A percentile compares a stretch with the other conserved stretches of the same genome.
Evolutionary conservation across 2,888 invertebrate genomes (phyloP).

Genomic region (Lamellibrachia columna): DNA sequence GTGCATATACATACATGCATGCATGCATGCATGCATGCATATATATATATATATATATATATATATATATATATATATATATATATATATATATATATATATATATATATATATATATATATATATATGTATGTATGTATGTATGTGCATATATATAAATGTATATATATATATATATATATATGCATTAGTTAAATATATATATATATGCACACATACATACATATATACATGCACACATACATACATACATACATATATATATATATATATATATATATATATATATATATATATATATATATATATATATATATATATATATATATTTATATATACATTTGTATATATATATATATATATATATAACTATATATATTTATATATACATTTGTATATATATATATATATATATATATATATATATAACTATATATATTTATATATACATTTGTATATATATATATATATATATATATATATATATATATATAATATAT

Average conservation of each 20-base stretch:
- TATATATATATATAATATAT: conserved; percentile 31
- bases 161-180: too few relatives aligned
- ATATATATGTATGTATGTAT: background rate
- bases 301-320: background rate
- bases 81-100: conserved; percentile 24
- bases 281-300: conserved; percentile 31
- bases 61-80: conserved; percentile 30
- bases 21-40: too few relatives aligned
- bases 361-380: background rate
- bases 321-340: background rate
- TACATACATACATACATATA: conserved; percentile 27
- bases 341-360: background rate
- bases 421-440: background rate
- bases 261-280: conserved; percentile 27
- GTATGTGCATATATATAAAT: background rate
- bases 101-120: background rate
- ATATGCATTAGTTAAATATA: too few relatives aligned
- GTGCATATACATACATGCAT: background rate
- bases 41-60: background rate
- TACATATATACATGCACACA: conserved; percentile 19
- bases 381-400: background rate
- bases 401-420: too few relatives aligned
- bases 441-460: conserved; percentile 29
- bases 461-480: conserved; percentile 28
- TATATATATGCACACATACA: background rate